phyloP scores from a whole-genome alignment of 2,888 invertebrate species.

The Heliconius cydno region DNA sequence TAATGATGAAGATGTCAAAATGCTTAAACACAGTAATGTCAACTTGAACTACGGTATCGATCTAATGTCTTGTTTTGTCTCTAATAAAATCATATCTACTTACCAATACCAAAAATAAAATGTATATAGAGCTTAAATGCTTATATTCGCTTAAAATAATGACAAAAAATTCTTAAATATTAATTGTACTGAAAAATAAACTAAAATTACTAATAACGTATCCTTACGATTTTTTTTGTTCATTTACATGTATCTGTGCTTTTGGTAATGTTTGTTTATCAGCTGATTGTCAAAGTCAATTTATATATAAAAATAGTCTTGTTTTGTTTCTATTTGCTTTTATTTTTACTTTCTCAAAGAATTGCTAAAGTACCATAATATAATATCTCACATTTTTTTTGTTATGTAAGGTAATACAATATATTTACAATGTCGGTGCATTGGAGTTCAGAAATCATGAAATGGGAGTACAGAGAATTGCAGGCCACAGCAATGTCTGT shows the following conservation, averaged over 20 bases:
- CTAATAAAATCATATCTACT: background rate
- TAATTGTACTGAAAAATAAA: background rate
- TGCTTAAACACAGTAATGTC: background rate
- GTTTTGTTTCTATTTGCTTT: conserved; percentile 24
- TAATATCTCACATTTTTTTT: background rate
- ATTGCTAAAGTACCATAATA: background rate
- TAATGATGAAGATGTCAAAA: background rate
- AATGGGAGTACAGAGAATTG: conserved; percentile 91
- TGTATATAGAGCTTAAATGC: background rate
- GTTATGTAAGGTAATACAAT: conserved; percentile 21
- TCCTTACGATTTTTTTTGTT: background rate
- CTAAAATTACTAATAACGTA: background rate
- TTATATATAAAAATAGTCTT: conserved; percentile 4
- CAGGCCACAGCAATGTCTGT: conserved; percentile 97
- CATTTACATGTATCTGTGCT: background rate
- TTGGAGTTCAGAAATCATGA: conserved; percentile 80
- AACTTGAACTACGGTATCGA: conserved; percentile 10
- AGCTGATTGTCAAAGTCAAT: conserved; percentile 41
- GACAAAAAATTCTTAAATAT: background rate
- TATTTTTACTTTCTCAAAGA: conserved; percentile 9
- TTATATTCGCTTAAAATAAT: background rate
- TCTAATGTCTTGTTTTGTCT: background rate
- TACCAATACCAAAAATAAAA: background rate
- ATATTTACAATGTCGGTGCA: conserved; percentile 69
- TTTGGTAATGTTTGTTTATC: conserved; percentile 16